These are phyloP conservation scores for Phasianus colchicus DNA, from an alignment of 2,113 vertebrate species.

Conservation along the genomic window DNA sequence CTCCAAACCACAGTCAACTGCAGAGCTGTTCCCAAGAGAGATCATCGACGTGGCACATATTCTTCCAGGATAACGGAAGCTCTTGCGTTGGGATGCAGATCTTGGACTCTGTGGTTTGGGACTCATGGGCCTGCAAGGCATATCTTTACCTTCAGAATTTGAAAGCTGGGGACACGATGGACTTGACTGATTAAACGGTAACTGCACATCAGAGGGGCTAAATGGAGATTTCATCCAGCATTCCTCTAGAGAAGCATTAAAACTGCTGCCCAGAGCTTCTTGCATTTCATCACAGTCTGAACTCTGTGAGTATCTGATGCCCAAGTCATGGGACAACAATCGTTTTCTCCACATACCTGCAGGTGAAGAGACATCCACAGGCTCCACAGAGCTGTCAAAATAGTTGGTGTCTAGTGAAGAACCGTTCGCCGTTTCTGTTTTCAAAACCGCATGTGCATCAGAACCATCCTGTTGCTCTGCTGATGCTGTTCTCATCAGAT, in stretches of 20 bases:
- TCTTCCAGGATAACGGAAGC: conserved; percentile 72
- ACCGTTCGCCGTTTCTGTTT: conserved; percentile 52
- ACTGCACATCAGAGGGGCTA: conserved; percentile 41
- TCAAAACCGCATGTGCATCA: not conserved
- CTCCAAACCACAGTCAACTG: conserved; percentile 68
- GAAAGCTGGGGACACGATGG: conserved; percentile 63
- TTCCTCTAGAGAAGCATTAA: conserved; percentile 49
- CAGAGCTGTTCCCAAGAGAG: conserved; percentile 76
- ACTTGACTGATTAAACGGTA: conserved; percentile 50
- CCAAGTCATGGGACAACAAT: conserved; percentile 59
- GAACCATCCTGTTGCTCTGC: conserved; percentile 21
- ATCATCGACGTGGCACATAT: conserved; percentile 76
- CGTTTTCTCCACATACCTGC: conserved; percentile 72
- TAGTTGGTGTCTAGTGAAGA: not conserved
- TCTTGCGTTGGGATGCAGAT: conserved; percentile 58
- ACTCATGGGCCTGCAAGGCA: conserved; percentile 85
- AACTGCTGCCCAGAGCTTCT: conserved; percentile 42
- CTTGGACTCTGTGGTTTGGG: conserved; percentile 85
- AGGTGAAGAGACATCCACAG: conserved; percentile 47
- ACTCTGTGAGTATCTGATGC: conserved; percentile 24
- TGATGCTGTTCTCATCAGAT: not conserved
- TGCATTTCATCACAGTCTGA: conserved; percentile 43
- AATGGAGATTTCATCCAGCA: conserved; percentile 60
- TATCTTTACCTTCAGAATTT: conserved; percentile 58
- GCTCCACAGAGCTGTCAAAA: conserved; percentile 33